phyloP scores from a whole-genome alignment of 37 sponge, comb jelly and placozoan species.

The Dysidea cf. avara region DNA sequence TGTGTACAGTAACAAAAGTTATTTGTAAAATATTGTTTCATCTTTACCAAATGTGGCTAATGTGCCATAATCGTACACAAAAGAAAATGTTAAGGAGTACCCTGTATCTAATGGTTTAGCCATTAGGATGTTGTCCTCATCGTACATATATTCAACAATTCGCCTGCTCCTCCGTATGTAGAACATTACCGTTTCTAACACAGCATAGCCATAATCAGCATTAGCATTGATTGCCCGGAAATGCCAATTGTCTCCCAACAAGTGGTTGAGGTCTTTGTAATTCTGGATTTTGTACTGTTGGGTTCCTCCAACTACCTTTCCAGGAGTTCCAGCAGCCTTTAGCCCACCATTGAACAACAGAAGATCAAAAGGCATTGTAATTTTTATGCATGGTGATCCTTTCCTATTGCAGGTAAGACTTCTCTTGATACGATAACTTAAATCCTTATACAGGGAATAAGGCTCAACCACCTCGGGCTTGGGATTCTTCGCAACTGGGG shows the following conservation, averaged over 20 bases:
- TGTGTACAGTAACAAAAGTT: no score
- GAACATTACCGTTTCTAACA: neutral
- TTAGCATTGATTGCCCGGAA: neutral
- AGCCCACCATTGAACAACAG: constrained; percentile 21
- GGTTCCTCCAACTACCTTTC: neutral
- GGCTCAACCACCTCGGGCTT: no score
- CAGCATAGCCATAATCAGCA: neutral
- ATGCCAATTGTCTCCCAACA: neutral
- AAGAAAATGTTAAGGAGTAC: neutral
- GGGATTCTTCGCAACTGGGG: no score
- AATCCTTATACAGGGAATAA: constrained; percentile 4
- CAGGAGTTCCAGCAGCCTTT: neutral
- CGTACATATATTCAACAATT: neutral
- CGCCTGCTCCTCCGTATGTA: neutral
- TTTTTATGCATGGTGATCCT: constrained; percentile 3
- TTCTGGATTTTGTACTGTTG: neutral
- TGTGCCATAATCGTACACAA: constrained; percentile 16
- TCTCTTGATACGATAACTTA: neutral
- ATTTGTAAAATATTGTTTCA: no score
- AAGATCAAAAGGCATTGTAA: constrained; percentile 12
- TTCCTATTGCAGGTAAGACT: constrained; percentile 6
- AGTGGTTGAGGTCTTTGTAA: neutral
- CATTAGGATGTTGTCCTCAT: neutral
- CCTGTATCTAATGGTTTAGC: neutral
- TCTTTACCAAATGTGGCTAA: neutral